A percentile compares a stretch with the other conserved stretches of the same genome.
Evolutionary conservation across 2,797 vertebrate genomes (phyloP).

Genomic region (Coregonus ussuriensis): DNA sequence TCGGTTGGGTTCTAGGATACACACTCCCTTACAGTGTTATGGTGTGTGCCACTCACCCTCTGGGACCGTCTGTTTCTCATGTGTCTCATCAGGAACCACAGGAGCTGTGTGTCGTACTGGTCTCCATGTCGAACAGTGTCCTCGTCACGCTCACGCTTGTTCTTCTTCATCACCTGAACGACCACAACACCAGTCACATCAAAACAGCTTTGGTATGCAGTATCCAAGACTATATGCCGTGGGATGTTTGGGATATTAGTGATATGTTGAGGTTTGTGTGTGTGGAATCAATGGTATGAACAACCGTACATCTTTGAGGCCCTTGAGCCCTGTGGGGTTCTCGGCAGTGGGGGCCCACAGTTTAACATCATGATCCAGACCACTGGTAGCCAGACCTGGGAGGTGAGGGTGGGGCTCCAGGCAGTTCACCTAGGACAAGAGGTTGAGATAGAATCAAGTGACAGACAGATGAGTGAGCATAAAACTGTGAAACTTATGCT

Average conservation of each 20-base stretch:
- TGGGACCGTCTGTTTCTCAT: conserved; percentile 89
- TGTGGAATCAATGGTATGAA: neutral
- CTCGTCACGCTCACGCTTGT: conserved; percentile 92
- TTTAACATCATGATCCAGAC: conserved; percentile 95
- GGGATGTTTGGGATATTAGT: neutral
- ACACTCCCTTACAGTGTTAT: neutral
- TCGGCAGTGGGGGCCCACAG: conserved; percentile 94
- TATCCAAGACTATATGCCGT: neutral
- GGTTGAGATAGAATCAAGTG: neutral
- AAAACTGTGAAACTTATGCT: neutral
- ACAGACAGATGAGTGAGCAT: neutral
- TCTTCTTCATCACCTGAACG: conserved; percentile 93
- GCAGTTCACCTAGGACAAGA: conserved; percentile 85
- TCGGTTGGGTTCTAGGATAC: neutral
- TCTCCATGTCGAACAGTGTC: conserved; percentile 91
- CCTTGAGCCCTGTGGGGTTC: conserved; percentile 83
- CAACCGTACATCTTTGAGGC: conserved; percentile 85
- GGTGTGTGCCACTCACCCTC: conserved; percentile 75
- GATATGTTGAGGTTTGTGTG: neutral
- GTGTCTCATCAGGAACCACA: conserved; percentile 98
- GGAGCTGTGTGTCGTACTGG: conserved; percentile 93
- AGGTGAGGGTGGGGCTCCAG: conserved; percentile 94
- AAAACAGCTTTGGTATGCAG: neutral
- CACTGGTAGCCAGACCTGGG: conserved; percentile 92
- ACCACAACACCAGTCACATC: conserved; percentile 15